A percentile compares a stretch with the other conserved stretches of the same genome.
phyloP scores from a whole-genome alignment of 2,797 vertebrate species.

The Emys orbicularis region DNA sequence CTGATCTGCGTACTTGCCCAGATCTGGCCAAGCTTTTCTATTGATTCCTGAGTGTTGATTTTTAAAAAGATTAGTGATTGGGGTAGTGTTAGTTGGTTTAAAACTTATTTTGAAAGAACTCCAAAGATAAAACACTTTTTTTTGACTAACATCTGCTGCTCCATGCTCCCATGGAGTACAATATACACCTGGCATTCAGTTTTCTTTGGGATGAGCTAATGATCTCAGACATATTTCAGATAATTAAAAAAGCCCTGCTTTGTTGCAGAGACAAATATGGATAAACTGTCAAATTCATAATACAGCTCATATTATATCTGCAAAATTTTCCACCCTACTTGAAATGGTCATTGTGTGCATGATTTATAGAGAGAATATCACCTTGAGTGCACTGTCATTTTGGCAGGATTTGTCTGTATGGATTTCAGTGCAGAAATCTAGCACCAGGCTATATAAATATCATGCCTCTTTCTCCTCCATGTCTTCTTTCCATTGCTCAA shows the following conservation, averaged over 20 bases:
- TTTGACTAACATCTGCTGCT: background rate
- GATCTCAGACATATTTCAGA: slow-evolving; percentile 17
- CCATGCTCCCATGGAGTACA: background rate
- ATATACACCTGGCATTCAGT: background rate
- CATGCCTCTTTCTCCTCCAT: background rate
- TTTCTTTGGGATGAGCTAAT: slow-evolving; percentile 29
- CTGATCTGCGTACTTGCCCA: background rate
- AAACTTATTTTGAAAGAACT: background rate
- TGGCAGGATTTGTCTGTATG: slow-evolving; percentile 54
- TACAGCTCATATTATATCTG: background rate
- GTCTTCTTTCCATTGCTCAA: background rate
- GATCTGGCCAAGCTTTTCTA: background rate
- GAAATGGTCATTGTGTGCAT: slow-evolving; percentile 30
- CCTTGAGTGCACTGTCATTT: slow-evolving; percentile 61
- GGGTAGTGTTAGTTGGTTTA: background rate
- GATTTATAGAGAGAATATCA: slow-evolving; percentile 60
- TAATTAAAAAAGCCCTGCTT: background rate
- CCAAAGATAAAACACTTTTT: background rate
- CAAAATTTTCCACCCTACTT: slow-evolving; percentile 24
- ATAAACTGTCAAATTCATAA: slow-evolving; percentile 46
- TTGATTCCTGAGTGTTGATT: background rate
- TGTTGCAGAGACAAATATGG: slow-evolving; percentile 7
- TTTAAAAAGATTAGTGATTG: background rate
- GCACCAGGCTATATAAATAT: slow-evolving; percentile 33
- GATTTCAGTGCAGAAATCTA: slow-evolving; percentile 46